A percentile compares a stretch with the other conserved stretches of the same genome.
phyloP scores from a whole-genome alignment of 2,113 vertebrate genomes.

The Dinomys branickii region DNA sequence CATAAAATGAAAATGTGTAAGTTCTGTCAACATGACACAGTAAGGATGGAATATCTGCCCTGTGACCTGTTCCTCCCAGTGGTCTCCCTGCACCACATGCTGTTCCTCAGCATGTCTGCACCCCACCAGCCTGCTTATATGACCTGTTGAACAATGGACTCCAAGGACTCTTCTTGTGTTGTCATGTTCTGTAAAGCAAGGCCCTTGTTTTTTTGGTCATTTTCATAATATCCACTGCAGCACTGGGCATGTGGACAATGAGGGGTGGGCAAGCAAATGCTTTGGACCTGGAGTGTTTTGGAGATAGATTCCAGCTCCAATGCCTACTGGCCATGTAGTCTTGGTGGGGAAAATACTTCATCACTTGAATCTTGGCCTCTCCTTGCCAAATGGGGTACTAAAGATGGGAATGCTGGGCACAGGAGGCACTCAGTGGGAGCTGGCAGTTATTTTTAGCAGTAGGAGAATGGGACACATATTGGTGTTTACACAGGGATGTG shows the following conservation, averaged over 20 bases:
- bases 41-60: too few relatives aligned
- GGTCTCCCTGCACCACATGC: too few relatives aligned
- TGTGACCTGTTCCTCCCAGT: not conserved
- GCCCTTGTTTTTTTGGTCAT: not conserved
- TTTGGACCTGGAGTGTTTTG: not conserved
- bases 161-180: not conserved
- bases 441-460: not conserved
- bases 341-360: not conserved
- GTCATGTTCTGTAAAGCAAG: not conserved
- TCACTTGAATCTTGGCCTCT: not conserved
- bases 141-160: not conserved
- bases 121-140: not conserved
- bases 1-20: not conserved
- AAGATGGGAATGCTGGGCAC: not conserved
- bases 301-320: not conserved
- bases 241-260: not conserved
- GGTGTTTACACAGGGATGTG: not conserved
- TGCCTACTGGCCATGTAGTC: too few relatives aligned
- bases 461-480: not conserved
- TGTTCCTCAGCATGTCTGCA: fast-evolving
- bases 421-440: not conserved
- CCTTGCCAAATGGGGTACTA: not conserved
- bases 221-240: not conserved
- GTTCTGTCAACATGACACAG: not conserved
- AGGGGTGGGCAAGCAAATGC: not conserved